Evolutionary conservation across 2,888 invertebrate genomes (phyloP), one percentile per base, ranked within the genome.

Genomic region (Timema cristinae): DNA sequence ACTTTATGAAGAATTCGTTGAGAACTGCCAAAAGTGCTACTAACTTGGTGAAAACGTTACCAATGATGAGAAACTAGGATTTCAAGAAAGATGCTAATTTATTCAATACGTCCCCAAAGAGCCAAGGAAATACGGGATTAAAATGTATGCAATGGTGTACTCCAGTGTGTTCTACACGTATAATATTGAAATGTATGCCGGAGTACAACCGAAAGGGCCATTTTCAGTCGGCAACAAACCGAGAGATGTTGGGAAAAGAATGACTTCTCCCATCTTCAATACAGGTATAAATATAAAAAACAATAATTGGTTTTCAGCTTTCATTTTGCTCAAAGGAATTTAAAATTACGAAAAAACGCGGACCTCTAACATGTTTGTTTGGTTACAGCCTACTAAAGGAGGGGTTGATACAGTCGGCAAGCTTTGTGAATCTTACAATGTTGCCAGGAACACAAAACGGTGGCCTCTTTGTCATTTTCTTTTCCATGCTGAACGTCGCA

Each of bases 1-100:
- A 50, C 73, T 78, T 68, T 78, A 77, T 71, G 66, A 76, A 15
- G 72, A 73, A 68, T 76, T 77, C 75, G 73, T 76, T n/a, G 66
- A 73, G 47, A 76, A 76, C 67, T 76, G 68, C 50, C 73, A 74
- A 67, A 66, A 16, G 32, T 50, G 61, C 7, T 76, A 74, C 68
- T 67, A 70, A 15, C 63, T 74, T 51, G 73, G 76, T 47, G 75
- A 77, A 76, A 77, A 69, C 54, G 77, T 67, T 48, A 67, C 67
- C 10, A 67, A 2, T 7, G 67, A 67, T 6, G 6, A 67, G n/a
- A 67, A 47, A 63, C 48, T 67, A 50, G 49, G n/a, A n/a, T n/a
- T n/a, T n/a, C n/a, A n/a, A n/a, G n/a, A n/a, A 63, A 66, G 66
- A 66, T 15, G 66, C n/a, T 2, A 48, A 9, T 66, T 66, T 47